Evolutionary conservation across 2,888 invertebrate species (phyloP).

Genomic region (Thymelicus lineola): DNA sequence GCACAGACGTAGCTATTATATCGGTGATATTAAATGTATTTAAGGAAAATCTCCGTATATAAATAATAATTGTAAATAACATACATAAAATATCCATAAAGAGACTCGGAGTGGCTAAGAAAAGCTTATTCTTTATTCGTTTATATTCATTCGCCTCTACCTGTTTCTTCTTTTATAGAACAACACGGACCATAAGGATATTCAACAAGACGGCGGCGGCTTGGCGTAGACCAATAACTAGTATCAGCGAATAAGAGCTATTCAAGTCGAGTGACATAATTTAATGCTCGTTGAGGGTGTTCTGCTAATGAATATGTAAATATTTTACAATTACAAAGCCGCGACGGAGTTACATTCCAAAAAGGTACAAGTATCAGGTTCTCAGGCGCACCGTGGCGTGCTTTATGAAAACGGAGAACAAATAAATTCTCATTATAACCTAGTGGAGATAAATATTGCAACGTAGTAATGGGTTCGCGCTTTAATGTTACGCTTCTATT

Average conservation of each 20-base stretch:
- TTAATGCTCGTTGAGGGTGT: constrained; percentile 40
- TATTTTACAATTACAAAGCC: constrained; percentile 55
- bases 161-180: constrained; percentile 30
- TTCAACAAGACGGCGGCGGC: constrained; percentile 14
- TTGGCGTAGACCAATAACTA: constrained; percentile 31
- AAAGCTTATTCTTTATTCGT: neutral
- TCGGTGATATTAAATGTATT: too few relatives aligned
- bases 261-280: constrained; percentile 36
- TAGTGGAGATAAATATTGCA: constrained; percentile 71
- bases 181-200: constrained; percentile 28
- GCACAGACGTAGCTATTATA: too few relatives aligned
- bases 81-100: too few relatives aligned
- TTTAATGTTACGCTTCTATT: constrained; percentile 67
- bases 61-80: too few relatives aligned
- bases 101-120: neutral
- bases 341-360: constrained; percentile 58
- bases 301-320: constrained; percentile 43
- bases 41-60: too few relatives aligned
- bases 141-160: constrained; percentile 8
- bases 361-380: constrained; percentile 61
- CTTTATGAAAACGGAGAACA: constrained; percentile 74
- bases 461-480: constrained; percentile 70
- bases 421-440: constrained; percentile 76
- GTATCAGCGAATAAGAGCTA: constrained; percentile 34
- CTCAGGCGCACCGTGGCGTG: constrained; percentile 58